These are phyloP conservation scores for Mantis religiosa DNA, from an alignment of 2,888 invertebrate genomes.

Conservation along the genomic window DNA sequence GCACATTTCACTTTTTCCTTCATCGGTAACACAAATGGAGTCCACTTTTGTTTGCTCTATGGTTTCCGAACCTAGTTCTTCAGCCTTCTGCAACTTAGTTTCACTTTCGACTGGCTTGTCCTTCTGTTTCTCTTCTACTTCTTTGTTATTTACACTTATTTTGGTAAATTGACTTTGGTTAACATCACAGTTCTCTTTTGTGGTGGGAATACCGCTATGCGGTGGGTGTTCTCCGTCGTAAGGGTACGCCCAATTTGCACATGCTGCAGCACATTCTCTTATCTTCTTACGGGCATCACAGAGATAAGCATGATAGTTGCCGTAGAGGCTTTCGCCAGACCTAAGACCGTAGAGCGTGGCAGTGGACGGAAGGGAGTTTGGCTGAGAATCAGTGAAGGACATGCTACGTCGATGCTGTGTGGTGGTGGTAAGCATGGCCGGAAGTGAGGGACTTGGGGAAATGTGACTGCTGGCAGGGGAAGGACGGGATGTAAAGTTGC, in stretches of 20 bases:
- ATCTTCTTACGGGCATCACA: constrained; percentile 79
- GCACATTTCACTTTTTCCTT: background rate
- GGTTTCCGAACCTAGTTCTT: background rate
- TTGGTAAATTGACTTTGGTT: background rate
- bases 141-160: constrained; percentile 9
- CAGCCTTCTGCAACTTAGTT: no score
- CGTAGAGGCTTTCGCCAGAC: constrained; percentile 60
- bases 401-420: constrained; percentile 10
- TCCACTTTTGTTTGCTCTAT: background rate
- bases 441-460: constrained; percentile 28
- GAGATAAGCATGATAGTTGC: constrained; percentile 81
- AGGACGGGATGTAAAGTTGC: constrained; percentile 32
- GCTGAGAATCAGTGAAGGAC: constrained; percentile 17
- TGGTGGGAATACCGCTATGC: constrained; percentile 25
- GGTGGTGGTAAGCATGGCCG: constrained; percentile 21
- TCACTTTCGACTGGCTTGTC: background rate
- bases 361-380: constrained; percentile 24
- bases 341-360: constrained; percentile 21
- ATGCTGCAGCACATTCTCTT: constrained; percentile 67
- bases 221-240: constrained; percentile 63
- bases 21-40: background rate
- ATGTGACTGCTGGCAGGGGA: constrained; percentile 8
- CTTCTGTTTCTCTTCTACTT: background rate
- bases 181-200: constrained; percentile 6
- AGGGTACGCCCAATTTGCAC: constrained; percentile 70